phyloP scores from a whole-genome alignment of 2,888 invertebrate species.

The Tinea semifulvella region DNA sequence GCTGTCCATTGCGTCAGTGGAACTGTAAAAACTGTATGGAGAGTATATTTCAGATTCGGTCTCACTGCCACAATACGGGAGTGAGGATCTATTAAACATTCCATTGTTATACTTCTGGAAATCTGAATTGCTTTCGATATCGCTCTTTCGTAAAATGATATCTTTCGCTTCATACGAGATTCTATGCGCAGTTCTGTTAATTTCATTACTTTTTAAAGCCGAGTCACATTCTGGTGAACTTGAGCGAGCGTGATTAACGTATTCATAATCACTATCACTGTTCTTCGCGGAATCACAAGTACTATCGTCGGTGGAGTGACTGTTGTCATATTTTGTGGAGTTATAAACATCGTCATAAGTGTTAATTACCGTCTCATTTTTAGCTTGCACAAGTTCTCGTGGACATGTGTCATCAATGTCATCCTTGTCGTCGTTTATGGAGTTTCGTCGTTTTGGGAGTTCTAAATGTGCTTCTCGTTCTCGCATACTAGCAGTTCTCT shows the following conservation, averaged over 20 bases:
- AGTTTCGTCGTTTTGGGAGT: constrained; percentile 57
- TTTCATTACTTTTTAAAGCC: constrained; percentile 54
- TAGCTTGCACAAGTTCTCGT: constrained; percentile 49
- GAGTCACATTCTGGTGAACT: constrained; percentile 76
- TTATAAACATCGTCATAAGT: constrained; percentile 61
- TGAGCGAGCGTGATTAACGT: constrained; percentile 70
- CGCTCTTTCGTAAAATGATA: constrained; percentile 44
- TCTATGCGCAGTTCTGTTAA: constrained; percentile 25
- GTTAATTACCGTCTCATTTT: constrained; percentile 54
- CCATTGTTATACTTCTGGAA: constrained; percentile 70
- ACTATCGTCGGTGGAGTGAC: constrained; percentile 25
- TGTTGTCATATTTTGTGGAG: constrained; percentile 53
- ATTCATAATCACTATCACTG: constrained; percentile 71
- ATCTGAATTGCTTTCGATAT: constrained; percentile 55
- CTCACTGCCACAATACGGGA: constrained; percentile 86
- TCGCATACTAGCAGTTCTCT: constrained; percentile 86
- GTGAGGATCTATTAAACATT: constrained; percentile 70
- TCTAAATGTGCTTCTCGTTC: constrained; percentile 77
- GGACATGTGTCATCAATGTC: constrained; percentile 51
- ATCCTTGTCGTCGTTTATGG: constrained; percentile 63
- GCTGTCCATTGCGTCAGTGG: constrained; percentile 64
- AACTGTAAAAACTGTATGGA: constrained; percentile 79
- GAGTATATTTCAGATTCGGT: constrained; percentile 85
- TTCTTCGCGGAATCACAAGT: constrained; percentile 53
- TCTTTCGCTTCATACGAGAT: constrained; percentile 33